These are phyloP conservation scores for Nothobranchius furzeri DNA, from an alignment of 2,113 vertebrate genomes.

Conservation along the genomic window DNA sequence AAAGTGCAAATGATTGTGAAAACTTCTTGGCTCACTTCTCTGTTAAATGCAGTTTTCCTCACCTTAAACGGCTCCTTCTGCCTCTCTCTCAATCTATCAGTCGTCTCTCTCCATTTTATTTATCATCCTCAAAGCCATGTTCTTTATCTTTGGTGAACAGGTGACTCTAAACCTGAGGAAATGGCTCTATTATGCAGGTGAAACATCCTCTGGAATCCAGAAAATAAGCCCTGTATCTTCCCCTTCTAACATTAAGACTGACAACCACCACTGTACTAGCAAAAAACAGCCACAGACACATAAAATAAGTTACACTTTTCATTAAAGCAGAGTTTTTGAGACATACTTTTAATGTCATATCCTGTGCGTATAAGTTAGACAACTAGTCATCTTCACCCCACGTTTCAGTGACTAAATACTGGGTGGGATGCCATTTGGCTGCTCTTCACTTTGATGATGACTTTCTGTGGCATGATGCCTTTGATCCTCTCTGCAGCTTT, in stretches of 20 bases:
- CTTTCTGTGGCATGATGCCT: conserved; percentile 56
- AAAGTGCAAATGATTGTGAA: too few relatives aligned
- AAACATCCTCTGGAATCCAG: not conserved
- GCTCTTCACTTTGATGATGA: conserved; percentile 61
- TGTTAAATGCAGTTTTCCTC: too few relatives aligned
- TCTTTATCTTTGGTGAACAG: not conserved
- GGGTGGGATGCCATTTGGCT: conserved; percentile 56
- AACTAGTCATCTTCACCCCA: conserved; percentile 27
- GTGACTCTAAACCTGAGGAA: not conserved
- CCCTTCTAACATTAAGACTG: not conserved
- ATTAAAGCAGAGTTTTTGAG: not conserved
- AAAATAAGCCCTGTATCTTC: not conserved
- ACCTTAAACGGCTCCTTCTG: not conserved
- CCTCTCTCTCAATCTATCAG: not conserved
- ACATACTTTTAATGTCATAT: not conserved
- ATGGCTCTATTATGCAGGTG: not conserved
- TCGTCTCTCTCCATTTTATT: not conserved
- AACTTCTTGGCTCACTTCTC: too few relatives aligned
- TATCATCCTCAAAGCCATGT: not conserved
- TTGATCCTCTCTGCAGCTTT: conserved; percentile 68
- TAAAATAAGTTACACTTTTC: not conserved
- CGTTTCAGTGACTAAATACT: conserved; percentile 52
- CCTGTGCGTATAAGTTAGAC: not conserved
- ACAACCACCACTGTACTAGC: not conserved
- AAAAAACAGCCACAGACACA: not conserved